These are phyloP conservation scores for Echinops telfairi DNA, from an alignment of 2,113 vertebrate genomes.

Conservation along the genomic window DNA sequence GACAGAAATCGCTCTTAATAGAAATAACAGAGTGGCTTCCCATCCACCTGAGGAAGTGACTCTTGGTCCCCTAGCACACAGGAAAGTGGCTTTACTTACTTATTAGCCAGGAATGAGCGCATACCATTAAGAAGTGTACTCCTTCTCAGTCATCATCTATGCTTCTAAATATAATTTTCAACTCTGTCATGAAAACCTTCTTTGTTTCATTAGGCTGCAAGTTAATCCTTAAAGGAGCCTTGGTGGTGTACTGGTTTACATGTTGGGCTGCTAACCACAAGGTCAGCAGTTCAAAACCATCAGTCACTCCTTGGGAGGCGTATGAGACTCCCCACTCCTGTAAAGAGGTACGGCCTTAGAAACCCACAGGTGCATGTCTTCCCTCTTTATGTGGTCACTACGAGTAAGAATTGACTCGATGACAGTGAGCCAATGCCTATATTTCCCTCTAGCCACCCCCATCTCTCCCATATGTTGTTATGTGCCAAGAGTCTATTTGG, in stretches of 20 bases:
- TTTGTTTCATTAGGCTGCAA: accelerated
- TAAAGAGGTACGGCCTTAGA: too few species aligned
- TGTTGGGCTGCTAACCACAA: too few species aligned
- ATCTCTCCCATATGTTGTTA: not conserved
- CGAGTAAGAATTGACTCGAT: too few species aligned
- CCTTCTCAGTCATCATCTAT: not conserved
- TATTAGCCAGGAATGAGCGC: accelerated
- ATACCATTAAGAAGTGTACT: not conserved
- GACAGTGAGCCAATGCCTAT: too few species aligned
- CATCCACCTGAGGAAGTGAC: accelerated
- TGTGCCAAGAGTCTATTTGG: not conserved
- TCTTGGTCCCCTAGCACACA: not conserved
- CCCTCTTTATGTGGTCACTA: too few species aligned
- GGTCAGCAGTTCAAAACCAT: too few species aligned
- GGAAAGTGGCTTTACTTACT: not conserved
- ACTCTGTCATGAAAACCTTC: not conserved
- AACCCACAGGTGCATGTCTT: too few species aligned
- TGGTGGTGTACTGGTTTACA: too few species aligned
- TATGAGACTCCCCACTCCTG: too few species aligned
- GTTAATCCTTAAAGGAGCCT: not conserved
- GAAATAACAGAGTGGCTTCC: accelerated
- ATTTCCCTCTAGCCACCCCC: accelerated
- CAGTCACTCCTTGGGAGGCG: too few species aligned
- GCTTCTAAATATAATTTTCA: not conserved
- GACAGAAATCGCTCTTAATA: accelerated